Conservation (phyloP, 2,113 vertebrate species). For the Gymnarchus niloticus region DNA sequence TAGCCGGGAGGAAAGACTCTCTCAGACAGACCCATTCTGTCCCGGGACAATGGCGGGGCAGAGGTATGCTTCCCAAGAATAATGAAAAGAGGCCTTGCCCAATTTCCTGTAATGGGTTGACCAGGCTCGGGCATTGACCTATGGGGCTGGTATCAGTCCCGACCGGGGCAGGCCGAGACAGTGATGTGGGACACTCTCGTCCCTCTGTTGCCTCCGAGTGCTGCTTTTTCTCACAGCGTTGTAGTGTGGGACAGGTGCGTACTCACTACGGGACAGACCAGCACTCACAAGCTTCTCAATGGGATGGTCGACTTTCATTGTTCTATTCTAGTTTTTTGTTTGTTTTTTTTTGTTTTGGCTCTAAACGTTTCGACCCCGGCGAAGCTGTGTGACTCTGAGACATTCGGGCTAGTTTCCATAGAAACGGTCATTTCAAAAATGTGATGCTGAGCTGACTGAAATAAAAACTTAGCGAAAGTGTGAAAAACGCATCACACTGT, state of each 20-base stretch:
- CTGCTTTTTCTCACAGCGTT: constrained; percentile 14
- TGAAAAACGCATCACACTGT: not conserved
- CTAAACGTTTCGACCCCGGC: not conserved
- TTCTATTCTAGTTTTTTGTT: not conserved
- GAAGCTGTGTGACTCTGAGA: not conserved
- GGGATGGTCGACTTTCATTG: not conserved
- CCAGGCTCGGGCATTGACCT: constrained; percentile 16
- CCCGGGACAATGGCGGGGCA: constrained; percentile 32
- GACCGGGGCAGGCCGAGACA: constrained; percentile 19
- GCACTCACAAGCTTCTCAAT: not conserved
- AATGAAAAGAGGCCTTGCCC: constrained; percentile 20
- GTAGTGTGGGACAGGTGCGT: not conserved
- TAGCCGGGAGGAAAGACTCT: constrained; percentile 31
- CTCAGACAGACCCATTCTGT: constrained; percentile 34
- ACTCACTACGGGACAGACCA: not conserved
- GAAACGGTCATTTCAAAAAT: not conserved
- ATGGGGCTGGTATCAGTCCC: constrained; percentile 25
- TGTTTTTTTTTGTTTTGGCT: no score
- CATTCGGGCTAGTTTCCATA: not conserved
- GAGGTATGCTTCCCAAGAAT: constrained; percentile 15
- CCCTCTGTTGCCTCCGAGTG: not conserved
- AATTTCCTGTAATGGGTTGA: constrained; percentile 31
- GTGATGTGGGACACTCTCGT: not conserved
- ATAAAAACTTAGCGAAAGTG: not conserved
- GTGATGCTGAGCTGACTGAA: not conserved